Conservation (phyloP, 2,113 vertebrate species). For the Aegotheles bennettii region DNA sequence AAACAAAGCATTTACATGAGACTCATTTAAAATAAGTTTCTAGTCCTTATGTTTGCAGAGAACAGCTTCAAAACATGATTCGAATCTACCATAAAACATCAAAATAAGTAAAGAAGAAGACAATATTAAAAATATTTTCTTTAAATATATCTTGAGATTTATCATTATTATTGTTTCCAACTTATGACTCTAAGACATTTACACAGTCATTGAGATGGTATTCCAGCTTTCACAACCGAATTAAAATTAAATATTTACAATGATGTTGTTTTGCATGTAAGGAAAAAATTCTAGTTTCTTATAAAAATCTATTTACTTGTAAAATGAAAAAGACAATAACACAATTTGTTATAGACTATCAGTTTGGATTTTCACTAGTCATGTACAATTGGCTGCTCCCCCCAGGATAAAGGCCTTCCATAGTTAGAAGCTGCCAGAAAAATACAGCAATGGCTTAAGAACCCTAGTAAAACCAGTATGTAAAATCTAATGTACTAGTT, state of each 20-base stretch:
- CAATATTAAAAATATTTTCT: neutral
- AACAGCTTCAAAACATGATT: neutral
- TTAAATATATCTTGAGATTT: neutral
- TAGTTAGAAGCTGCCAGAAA: neutral
- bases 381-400: neutral
- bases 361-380: neutral
- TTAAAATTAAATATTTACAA: neutral
- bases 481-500: neutral
- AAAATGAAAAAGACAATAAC: neutral
- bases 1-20: neutral
- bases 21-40: neutral
- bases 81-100: neutral
- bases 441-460: neutral
- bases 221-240: neutral
- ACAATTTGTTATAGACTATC: neutral
- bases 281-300: neutral
- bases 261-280: neutral
- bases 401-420: neutral
- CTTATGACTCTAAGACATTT: constrained; percentile 13
- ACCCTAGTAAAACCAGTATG: neutral
- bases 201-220: neutral
- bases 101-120: neutral
- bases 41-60: neutral
- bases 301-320: neutral
- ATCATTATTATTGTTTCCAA: neutral